Percentiles rank a stretch among this genome's conserved stretches.
phyloP scores from a whole-genome alignment of 2,888 invertebrate species.

The Drosophila algonquin region DNA sequence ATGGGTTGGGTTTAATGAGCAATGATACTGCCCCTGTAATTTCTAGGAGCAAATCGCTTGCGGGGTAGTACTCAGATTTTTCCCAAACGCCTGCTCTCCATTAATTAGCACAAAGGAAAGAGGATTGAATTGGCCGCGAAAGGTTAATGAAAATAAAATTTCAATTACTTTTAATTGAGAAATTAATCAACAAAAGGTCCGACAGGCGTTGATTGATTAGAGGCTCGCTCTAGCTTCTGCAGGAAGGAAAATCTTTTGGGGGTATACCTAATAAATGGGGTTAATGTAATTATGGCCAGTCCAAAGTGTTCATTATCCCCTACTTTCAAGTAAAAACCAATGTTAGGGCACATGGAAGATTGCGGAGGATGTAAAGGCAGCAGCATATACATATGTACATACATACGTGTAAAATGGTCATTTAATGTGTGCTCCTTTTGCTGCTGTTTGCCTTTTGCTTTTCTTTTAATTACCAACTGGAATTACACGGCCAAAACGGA shows the following conservation, averaged over 20 bases:
- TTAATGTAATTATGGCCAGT: background rate
- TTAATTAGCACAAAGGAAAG: conserved; percentile 58
- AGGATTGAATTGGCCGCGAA: conserved; percentile 24
- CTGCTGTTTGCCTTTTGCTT: conserved; percentile 66
- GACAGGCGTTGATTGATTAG: conserved; percentile 55
- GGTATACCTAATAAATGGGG: background rate
- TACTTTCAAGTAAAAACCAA: conserved; percentile 14
- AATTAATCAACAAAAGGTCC: conserved; percentile 50
- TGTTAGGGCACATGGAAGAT: conserved; percentile 17
- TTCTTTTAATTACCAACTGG: conserved; percentile 76
- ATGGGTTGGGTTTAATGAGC: conserved; percentile 43
- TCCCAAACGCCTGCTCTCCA: conserved; percentile 21
- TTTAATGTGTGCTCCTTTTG: conserved; percentile 62
- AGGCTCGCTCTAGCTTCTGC: background rate
- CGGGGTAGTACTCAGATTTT: conserved; percentile 28
- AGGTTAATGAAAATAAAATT: conserved; percentile 65
- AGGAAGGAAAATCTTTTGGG: background rate
- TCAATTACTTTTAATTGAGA: conserved; percentile 69
- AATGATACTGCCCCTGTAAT: conserved; percentile 47
- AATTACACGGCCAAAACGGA: conserved; percentile 66
- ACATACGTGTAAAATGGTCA: conserved; percentile 49
- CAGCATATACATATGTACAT: too few relatives aligned
- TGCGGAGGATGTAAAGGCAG: background rate
- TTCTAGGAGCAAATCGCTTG: conserved; percentile 37
- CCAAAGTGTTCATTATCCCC: background rate